Evolutionary conservation across 1,140 invertebrate species (phyloP).

Genomic region (Babylonia areolata): DNA sequence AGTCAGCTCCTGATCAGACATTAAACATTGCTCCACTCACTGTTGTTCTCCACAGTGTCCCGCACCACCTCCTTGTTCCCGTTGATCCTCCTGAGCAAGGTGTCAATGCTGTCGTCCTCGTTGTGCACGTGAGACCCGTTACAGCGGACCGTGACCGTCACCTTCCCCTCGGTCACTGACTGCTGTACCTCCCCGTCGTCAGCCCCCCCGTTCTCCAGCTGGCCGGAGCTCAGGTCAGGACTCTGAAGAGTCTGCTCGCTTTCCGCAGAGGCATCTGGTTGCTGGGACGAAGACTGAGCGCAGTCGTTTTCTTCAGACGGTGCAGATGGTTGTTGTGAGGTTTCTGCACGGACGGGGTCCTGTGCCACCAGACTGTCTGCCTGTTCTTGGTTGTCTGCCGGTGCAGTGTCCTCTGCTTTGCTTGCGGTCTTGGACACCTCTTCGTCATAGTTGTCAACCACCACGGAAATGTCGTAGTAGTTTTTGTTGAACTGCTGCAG

Average conservation of each 20-base stretch:
- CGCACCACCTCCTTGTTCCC: neutral
- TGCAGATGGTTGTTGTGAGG: neutral
- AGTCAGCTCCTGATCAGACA: too few species aligned
- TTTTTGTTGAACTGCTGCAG: conserved; percentile 27
- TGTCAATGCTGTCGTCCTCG: neutral
- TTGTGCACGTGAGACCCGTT: conserved; percentile 1
- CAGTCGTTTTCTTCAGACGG: neutral
- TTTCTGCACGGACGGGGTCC: neutral
- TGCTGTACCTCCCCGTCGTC: neutral
- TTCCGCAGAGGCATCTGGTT: neutral
- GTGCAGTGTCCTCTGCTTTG: neutral
- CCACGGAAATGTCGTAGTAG: conserved; percentile 2
- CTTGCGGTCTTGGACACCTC: neutral
- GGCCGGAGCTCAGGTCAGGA: neutral
- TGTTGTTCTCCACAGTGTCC: neutral
- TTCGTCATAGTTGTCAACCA: neutral
- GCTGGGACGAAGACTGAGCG: neutral
- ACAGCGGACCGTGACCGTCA: neutral
- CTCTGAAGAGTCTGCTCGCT: neutral
- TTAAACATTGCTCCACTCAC: neutral
- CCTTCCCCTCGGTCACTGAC: neutral
- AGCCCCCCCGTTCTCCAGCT: neutral
- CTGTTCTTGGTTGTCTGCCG: neutral
- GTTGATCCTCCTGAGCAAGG: neutral
- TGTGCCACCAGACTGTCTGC: neutral